Base-by-base conservation (phyloP, 2,113 vertebrate genomes). In the Trogon melanurus region DNA sequence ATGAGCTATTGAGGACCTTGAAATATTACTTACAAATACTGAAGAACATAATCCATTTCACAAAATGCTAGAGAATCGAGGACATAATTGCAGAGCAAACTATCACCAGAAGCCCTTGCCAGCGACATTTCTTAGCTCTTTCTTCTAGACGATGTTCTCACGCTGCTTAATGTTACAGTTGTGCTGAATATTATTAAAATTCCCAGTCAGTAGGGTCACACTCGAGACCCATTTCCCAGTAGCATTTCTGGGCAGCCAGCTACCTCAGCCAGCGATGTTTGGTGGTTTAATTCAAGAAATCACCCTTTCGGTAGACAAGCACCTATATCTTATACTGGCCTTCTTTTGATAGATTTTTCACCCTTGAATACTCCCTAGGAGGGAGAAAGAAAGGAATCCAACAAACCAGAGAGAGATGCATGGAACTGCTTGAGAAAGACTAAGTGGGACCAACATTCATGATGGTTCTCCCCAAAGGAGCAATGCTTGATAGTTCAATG, bases 311-410 rank as follows among this genome's bases (percentile, higher is more conserved):
- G 6, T 1, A 61, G 38, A n/a, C 20, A 67, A 4, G 15, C 25
- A 8, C 2, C 5, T 8, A 3, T 9, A 25, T 50, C 15, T 34
- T 5, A 14, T 16, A 3, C 2, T 5, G 9, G 21, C 44, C 36
- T 60, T 16, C 38, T 47, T 65, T 38, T 18, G 54, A 26, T 7
- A 6, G n/a, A 51, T 72, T 69, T 67, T 51, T n/a, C 47, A 38
- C 12, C 30, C 47, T n/a, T 32, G 30, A 12, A 67, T 32, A 48
- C 16, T 44, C 41, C 32, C 23, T 4, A 30, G 32, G 16, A 73
- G 15, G 9, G 6, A 67, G 26, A 51, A 47, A 26, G 6, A 2
- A 12, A 18, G 51, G 23, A 50, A 19, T 1, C 8, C 30, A 56
- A 34, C 6, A 13, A 16, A 47, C 5, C 13, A 64, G 36, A 47